Conservation (phyloP, 2,888 invertebrate species). For the Ptychoptera albimana region DNA sequence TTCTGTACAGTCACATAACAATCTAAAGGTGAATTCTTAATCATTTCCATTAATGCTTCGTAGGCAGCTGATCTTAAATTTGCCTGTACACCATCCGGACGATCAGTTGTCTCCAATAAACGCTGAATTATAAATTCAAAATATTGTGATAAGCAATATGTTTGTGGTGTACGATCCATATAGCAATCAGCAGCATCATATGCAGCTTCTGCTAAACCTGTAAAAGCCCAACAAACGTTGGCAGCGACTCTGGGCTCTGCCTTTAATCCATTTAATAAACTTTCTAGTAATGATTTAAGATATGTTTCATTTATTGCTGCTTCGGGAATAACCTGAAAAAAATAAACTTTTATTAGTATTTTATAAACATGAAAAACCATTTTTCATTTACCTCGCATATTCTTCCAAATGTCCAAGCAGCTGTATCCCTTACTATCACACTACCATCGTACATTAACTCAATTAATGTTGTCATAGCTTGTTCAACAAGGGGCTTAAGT, state of each 20-base stretch:
- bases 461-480: slow-evolving; percentile 92
- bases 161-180: slow-evolving; percentile 54
- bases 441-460: slow-evolving; percentile 86
- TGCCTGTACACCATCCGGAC: slow-evolving; percentile 82
- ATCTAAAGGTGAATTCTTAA: slow-evolving; percentile 94
- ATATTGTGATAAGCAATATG: slow-evolving; percentile 84
- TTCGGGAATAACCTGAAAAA: slow-evolving; percentile 58
- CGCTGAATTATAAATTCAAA: slow-evolving; percentile 89
- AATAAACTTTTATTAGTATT: not conserved
- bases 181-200: slow-evolving; percentile 61
- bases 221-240: slow-evolving; percentile 99
- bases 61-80: slow-evolving; percentile 95
- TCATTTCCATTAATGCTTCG: slow-evolving; percentile 98
- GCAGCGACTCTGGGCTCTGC: slow-evolving; percentile 94
- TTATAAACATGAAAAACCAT: not conserved
- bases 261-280: slow-evolving; percentile 70
- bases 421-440: slow-evolving; percentile 90
- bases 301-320: slow-evolving; percentile 80
- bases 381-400: slow-evolving; percentile 64
- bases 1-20: slow-evolving; percentile 94
- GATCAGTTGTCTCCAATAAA: slow-evolving; percentile 85
- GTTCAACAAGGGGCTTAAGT: slow-evolving; percentile 84
- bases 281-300: slow-evolving; percentile 64
- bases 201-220: slow-evolving; percentile 90
- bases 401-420: slow-evolving; percentile 96